A percentile compares a stretch with the other conserved stretches of the same genome.
Conservation (phyloP, 2,888 invertebrate species). For the Lordiphosa fenestrarum region DNA sequence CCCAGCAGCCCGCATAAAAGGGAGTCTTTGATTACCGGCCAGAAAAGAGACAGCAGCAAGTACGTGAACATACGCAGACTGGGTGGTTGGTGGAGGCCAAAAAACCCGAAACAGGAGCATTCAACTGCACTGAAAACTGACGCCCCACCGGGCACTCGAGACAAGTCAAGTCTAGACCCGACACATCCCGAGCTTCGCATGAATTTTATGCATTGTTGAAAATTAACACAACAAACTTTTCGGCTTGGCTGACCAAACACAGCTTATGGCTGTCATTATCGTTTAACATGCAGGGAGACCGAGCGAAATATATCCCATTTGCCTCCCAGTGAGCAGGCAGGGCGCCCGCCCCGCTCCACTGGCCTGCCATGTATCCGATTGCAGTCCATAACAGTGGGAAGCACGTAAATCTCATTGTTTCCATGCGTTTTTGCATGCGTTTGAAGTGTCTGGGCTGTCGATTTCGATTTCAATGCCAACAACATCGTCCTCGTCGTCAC, state of each 20-base stretch:
- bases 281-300: constrained; percentile 43
- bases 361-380: constrained; percentile 59
- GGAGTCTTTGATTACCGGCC: constrained; percentile 9
- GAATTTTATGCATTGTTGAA: constrained; percentile 66
- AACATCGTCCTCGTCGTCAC: constrained; percentile 7
- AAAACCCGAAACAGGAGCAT: constrained; percentile 15
- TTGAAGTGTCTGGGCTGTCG: constrained; percentile 43
- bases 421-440: constrained; percentile 62
- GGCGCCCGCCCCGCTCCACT: constrained; percentile 6
- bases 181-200: constrained; percentile 38
- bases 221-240: constrained; percentile 70
- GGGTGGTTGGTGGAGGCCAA: constrained; percentile 14
- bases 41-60: not conserved
- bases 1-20: not conserved
- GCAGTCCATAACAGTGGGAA: constrained; percentile 65
- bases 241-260: constrained; percentile 49
- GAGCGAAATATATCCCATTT: constrained; percentile 44
- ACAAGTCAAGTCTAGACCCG: constrained; percentile 17
- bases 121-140: constrained; percentile 49
- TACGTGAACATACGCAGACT: not conserved
- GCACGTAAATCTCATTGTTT: constrained; percentile 68
- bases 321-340: constrained; percentile 15
- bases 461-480: constrained; percentile 59
- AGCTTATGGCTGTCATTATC: constrained; percentile 63
- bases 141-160: constrained; percentile 39